Percentiles rank a stretch among this genome's conserved stretches.
Evolutionary conservation across 2,888 invertebrate species (phyloP).

Genomic region (Eueremaeus valkanovi): DNA sequence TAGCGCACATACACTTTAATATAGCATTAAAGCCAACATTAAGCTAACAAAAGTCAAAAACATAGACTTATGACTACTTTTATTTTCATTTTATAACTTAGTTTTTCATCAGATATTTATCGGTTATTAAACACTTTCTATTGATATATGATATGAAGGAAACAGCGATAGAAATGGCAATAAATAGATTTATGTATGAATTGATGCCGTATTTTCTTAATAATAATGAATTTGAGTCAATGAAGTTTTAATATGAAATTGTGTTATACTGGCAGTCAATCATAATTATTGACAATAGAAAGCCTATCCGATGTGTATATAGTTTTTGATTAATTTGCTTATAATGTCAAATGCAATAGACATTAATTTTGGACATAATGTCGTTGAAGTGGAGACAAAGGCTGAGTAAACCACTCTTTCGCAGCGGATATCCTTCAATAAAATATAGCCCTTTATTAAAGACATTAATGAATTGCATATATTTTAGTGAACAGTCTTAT

Average conservation of each 20-base stretch:
- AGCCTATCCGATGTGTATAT: background rate
- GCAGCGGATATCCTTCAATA: conserved; percentile 20
- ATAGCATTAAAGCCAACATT: background rate
- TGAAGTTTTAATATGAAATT: conserved; percentile 19
- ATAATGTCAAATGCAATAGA: conserved; percentile 17
- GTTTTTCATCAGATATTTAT: background rate
- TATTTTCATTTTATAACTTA: too few species aligned
- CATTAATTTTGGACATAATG: conserved; percentile 12
- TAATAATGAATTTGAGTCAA: conserved; percentile 1
- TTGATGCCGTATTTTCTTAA: background rate
- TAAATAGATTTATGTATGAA: background rate
- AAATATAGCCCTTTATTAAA: conserved; percentile 4
- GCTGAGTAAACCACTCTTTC: background rate
- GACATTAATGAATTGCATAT: background rate
- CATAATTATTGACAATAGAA: conserved; percentile 25
- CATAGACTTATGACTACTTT: background rate
- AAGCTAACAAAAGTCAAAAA: background rate
- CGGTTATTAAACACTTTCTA: background rate
- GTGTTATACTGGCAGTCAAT: conserved; percentile 1
- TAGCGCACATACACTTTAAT: background rate
- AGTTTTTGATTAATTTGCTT: conserved; percentile 19
- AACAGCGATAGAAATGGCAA: background rate
- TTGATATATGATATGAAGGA: too few species aligned
- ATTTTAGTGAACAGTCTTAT: background rate
- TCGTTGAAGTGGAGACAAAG: background rate